Conservation (phyloP, 2,113 vertebrate genomes). For the Centrocercus urophasianus region DNA sequence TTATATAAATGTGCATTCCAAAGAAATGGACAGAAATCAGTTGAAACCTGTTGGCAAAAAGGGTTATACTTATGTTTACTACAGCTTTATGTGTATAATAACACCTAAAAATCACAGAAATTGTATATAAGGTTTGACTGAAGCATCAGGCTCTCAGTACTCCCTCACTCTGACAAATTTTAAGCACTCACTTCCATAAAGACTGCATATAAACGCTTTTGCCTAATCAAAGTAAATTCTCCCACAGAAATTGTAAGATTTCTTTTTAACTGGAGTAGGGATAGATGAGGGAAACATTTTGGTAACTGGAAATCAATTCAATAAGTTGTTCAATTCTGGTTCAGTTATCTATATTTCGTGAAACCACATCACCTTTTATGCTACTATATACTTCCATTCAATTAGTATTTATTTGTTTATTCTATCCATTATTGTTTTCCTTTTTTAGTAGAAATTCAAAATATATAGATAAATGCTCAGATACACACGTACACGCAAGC, state of each 20-base stretch:
- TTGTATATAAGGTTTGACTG: background rate
- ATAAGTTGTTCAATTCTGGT: background rate
- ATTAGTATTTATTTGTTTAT: background rate
- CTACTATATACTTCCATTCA: background rate
- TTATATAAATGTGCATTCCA: background rate
- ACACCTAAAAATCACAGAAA: background rate
- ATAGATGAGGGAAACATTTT: background rate
- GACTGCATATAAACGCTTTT: background rate
- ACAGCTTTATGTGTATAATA: background rate
- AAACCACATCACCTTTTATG: background rate
- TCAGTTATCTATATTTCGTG: background rate
- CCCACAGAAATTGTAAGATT: background rate
- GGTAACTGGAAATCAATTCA: background rate
- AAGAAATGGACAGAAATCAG: background rate
- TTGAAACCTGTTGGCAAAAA: background rate
- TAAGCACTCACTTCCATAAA: background rate
- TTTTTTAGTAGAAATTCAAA: background rate
- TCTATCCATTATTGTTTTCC: background rate
- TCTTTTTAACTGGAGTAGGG: background rate
- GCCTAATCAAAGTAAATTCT: background rate
- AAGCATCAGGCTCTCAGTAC: background rate
- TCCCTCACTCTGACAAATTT: background rate
- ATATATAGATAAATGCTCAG: background rate
- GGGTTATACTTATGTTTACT: background rate
- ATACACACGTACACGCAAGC: rapidly evolving